phyloP scores from a whole-genome alignment of 2,797 vertebrate species.

The Lateolabrax maculatus region DNA sequence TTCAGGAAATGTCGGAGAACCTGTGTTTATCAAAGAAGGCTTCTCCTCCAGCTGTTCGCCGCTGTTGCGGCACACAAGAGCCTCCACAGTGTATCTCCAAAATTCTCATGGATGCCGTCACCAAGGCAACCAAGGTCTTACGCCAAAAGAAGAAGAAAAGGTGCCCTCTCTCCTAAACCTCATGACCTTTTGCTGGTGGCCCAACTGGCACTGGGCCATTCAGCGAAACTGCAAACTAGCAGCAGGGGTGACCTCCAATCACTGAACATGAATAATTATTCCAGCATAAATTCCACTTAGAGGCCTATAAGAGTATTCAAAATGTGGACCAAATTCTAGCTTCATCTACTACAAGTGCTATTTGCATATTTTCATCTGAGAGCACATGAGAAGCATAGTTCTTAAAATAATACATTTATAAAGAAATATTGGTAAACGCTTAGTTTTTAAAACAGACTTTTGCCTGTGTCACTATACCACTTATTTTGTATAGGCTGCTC shows the following conservation, averaged over 20 bases:
- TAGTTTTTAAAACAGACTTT: slow-evolving; percentile 35
- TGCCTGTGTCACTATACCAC: slow-evolving; percentile 54
- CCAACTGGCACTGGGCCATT: slow-evolving; percentile 7
- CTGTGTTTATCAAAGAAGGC: slow-evolving; percentile 55
- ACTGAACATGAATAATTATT: slow-evolving; percentile 32
- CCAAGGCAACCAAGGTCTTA: slow-evolving; percentile 55
- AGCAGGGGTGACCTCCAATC: slow-evolving; percentile 19
- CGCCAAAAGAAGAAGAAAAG: slow-evolving; percentile 70
- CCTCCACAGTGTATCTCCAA: slow-evolving; percentile 69
- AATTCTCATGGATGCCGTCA: slow-evolving; percentile 67
- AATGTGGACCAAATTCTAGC: slow-evolving; percentile 37
- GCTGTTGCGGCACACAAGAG: slow-evolving; percentile 71
- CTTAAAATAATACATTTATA: slow-evolving; percentile 23
- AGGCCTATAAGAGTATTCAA: slow-evolving; percentile 7
- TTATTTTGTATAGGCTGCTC: slow-evolving; percentile 57
- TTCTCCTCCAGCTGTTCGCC: slow-evolving; percentile 16
- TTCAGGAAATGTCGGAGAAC: slow-evolving; percentile 45
- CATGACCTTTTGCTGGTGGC: slow-evolving; percentile 1
- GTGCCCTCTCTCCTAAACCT: slow-evolving; percentile 73
- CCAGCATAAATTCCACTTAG: slow-evolving; percentile 7
- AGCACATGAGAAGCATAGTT: slow-evolving; percentile 32
- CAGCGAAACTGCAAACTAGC: not conserved
- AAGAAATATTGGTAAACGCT: slow-evolving; percentile 30
- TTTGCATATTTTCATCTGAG: slow-evolving; percentile 27
- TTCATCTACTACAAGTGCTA: slow-evolving; percentile 42